Conservation (phyloP, 2,797 vertebrate species). For the Hylomyscus alleni region DNA sequence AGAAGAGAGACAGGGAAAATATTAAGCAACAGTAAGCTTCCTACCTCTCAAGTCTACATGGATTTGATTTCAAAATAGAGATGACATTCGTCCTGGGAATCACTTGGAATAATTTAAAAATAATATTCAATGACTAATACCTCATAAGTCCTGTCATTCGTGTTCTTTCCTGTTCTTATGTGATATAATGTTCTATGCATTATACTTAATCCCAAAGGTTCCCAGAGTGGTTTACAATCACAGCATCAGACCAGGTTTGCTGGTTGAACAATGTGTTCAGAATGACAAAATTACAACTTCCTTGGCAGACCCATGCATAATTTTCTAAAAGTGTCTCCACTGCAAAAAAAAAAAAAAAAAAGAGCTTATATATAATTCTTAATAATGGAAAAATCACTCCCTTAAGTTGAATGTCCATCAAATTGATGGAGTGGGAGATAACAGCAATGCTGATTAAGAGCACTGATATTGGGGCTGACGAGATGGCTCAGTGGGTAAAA, state of each 20-base stretch:
- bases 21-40: constrained; percentile 60
- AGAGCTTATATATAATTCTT: constrained; percentile 64
- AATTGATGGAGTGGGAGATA: constrained; percentile 39
- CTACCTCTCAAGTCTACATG: constrained; percentile 67
- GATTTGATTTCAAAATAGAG: constrained; percentile 76
- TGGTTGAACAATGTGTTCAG: constrained; percentile 69
- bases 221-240: constrained; percentile 70
- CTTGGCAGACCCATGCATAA: constrained; percentile 69
- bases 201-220: constrained; percentile 59
- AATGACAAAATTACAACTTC: constrained; percentile 73
- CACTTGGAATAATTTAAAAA: constrained; percentile 80
- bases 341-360: neutral
- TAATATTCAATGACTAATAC: constrained; percentile 80
- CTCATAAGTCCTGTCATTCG: constrained; percentile 68
- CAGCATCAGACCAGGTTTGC: constrained; percentile 47
- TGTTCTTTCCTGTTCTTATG: constrained; percentile 60
- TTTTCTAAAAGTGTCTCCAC: constrained; percentile 55
- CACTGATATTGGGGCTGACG: too few relatives aligned
- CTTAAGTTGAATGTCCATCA: constrained; percentile 59
- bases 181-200: constrained; percentile 69
- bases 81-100: constrained; percentile 76
- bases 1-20: constrained; percentile 60
- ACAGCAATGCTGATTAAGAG: constrained; percentile 34
- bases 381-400: constrained; percentile 64
- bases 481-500: too few relatives aligned